Evolutionary conservation across 2,888 invertebrate species (phyloP).

Genomic region (Pomacea canaliculata): DNA sequence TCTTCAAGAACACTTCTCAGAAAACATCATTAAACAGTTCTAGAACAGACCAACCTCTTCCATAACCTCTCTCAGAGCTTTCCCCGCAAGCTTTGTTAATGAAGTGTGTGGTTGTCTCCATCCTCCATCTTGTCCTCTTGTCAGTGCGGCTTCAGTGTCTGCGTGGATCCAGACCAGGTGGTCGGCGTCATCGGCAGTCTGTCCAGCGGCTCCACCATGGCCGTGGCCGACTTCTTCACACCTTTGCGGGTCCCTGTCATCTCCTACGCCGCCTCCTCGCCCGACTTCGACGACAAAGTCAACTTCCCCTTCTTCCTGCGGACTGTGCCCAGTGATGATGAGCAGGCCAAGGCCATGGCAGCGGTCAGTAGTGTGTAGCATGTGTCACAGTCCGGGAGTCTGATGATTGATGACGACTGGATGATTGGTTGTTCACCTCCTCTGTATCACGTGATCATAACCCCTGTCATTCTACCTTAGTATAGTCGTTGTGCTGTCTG

Average conservation of each 20-base stretch:
- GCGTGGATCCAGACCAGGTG: constrained; percentile 45
- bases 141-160: constrained; percentile 33
- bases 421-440: too few relatives aligned
- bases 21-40: too few relatives aligned
- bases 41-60: too few relatives aligned
- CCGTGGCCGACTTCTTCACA: constrained; percentile 48
- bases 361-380: constrained; percentile 21
- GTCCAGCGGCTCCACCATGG: constrained; percentile 61
- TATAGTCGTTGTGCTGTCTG: too few relatives aligned
- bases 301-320: constrained; percentile 61
- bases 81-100: too few relatives aligned
- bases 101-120: too few relatives aligned
- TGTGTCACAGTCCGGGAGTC: too few relatives aligned
- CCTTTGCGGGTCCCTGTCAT: constrained; percentile 53
- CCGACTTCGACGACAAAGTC: constrained; percentile 54
- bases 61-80: too few relatives aligned
- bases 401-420: too few relatives aligned
- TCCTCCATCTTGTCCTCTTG: not conserved
- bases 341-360: constrained; percentile 57
- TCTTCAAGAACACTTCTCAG: too few relatives aligned
- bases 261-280: constrained; percentile 57
- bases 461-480: too few relatives aligned
- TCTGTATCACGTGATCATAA: too few relatives aligned
- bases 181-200: constrained; percentile 73
- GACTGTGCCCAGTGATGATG: constrained; percentile 62